A percentile compares a stretch with the other conserved stretches of the same genome.
Evolutionary conservation across 2,888 invertebrate genomes (phyloP).

Genomic region (Hirtodrosophila duncani): DNA sequence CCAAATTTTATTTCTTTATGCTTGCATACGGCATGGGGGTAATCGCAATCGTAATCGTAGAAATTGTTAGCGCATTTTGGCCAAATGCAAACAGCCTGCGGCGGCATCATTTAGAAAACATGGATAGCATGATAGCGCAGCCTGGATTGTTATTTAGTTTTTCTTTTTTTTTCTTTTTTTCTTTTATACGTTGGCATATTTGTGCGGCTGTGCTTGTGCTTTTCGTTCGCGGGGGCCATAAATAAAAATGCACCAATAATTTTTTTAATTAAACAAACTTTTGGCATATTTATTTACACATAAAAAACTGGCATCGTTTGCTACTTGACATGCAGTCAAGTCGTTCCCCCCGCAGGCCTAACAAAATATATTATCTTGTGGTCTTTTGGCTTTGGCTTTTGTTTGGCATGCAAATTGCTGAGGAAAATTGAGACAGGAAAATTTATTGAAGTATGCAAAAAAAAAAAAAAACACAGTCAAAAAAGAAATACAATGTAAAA

Average conservation of each 20-base stretch:
- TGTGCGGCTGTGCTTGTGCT: conserved; percentile 1
- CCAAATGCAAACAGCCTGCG: conserved; percentile 66
- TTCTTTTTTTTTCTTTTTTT: conserved; percentile 14
- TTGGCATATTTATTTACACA: conserved; percentile 51
- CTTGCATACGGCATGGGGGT: conserved; percentile 36
- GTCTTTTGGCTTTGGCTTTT: conserved; percentile 17
- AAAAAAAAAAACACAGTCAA: conserved; percentile 11
- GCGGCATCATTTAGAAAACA: conserved; percentile 56
- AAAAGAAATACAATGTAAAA: conserved; percentile 19
- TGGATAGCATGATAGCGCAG: conserved; percentile 58
- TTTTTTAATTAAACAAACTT: conserved; percentile 63
- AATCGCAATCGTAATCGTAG: conserved; percentile 67
- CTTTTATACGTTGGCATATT: neutral
- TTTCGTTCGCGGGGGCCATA: conserved; percentile 53
- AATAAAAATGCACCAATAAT: conserved; percentile 60
- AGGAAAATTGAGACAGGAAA: conserved; percentile 34
- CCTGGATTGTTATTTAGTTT: neutral
- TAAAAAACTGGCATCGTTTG: conserved; percentile 12
- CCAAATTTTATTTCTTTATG: conserved; percentile 49
- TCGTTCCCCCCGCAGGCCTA: conserved; percentile 1
- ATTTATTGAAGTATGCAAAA: conserved; percentile 34
- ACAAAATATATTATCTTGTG: conserved; percentile 19
- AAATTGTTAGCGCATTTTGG: conserved; percentile 73
- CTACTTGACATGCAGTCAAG: conserved; percentile 19
- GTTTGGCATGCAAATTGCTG: conserved; percentile 53